These are phyloP conservation scores for Adineta ricciae DNA, from an alignment of 2,888 invertebrate genomes.

Conservation along the genomic window DNA sequence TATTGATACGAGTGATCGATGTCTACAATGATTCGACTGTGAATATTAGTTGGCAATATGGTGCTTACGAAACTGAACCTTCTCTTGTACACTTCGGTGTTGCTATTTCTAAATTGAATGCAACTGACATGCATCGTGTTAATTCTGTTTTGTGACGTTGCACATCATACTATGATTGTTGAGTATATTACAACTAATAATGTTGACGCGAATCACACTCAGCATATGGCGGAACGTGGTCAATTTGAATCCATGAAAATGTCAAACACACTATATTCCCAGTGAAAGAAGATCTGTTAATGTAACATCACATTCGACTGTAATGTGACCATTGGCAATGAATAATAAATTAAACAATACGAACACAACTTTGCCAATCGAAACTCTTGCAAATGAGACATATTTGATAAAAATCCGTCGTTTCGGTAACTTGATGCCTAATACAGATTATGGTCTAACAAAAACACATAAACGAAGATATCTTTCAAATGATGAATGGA, in stretches of 20 bases:
- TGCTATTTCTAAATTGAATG: neutral
- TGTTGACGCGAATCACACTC: no score
- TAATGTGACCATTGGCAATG: neutral
- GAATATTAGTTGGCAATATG: neutral
- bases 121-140: neutral
- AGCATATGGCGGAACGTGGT: no score
- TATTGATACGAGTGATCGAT: neutral
- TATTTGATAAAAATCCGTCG: neutral
- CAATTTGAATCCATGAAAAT: neutral
- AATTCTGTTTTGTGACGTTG: neutral
- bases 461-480: neutral
- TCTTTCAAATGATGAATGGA: neutral
- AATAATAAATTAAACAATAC: neutral
- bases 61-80: neutral
- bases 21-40: neutral
- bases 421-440: neutral
- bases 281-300: neutral
- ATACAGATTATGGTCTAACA: neutral
- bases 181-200: no score
- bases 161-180: neutral
- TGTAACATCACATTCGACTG: neutral
- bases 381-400: neutral
- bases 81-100: neutral
- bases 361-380: neutral
- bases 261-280: neutral